A percentile compares a stretch with the other conserved stretches of the same genome.
These are phyloP conservation scores for Eupithecia abbreviata DNA, from an alignment of 2,888 invertebrate species.

Conservation along the genomic window DNA sequence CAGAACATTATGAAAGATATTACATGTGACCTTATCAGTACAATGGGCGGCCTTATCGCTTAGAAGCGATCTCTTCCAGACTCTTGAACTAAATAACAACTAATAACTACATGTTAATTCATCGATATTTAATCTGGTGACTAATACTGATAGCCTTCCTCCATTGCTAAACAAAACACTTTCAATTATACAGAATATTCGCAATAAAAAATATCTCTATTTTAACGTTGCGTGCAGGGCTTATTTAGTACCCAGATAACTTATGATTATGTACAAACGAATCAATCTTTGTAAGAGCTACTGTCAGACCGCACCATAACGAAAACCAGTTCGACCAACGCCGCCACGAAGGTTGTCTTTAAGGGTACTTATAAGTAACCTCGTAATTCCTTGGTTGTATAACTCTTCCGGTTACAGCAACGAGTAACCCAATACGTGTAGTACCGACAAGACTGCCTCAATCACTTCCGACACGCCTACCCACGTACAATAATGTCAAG, in stretches of 20 bases:
- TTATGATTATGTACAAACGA: background rate
- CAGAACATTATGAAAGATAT: too few species aligned
- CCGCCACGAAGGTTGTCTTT: constrained; percentile 58
- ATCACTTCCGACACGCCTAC: constrained; percentile 59
- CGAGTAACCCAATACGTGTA: constrained; percentile 30
- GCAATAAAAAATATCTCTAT: background rate
- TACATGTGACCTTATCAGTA: too few species aligned
- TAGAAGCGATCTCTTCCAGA: too few species aligned
- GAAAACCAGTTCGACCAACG: constrained; percentile 50
- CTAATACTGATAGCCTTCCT: background rate
- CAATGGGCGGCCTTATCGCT: too few species aligned
- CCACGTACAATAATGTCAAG: constrained; percentile 62
- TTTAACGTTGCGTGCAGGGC: background rate
- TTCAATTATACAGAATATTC: background rate
- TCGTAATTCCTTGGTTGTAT: constrained; percentile 52
- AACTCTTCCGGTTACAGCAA: constrained; percentile 61
- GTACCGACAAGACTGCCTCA: constrained; percentile 33
- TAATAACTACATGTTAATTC: background rate
- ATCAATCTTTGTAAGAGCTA: background rate
- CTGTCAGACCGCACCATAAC: constrained; percentile 37
- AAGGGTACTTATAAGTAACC: constrained; percentile 51
- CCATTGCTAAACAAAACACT: background rate
- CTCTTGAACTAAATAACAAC: too few species aligned
- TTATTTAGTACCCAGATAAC: background rate
- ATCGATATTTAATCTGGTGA: background rate